A percentile compares a stretch with the other conserved stretches of the same genome.
Evolutionary conservation across 2,113 vertebrate genomes (phyloP).

Genomic region (Globicephala melas): DNA sequence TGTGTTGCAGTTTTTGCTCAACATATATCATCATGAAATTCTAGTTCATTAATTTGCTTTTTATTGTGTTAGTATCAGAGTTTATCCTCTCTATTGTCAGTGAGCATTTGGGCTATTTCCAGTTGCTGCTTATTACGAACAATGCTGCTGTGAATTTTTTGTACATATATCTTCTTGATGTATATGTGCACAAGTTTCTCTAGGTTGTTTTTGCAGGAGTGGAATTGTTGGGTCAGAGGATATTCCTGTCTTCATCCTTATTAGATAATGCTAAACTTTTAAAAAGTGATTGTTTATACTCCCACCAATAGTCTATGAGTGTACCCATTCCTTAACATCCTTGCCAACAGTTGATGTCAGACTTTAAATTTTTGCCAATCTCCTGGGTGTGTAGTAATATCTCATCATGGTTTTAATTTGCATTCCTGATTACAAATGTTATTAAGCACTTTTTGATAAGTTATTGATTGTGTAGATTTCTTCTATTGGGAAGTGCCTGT

Average conservation of each 20-base stretch:
- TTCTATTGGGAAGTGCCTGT: constrained; percentile 8
- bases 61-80: background rate
- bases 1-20: constrained; percentile 10
- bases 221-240: background rate
- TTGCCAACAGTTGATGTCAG: background rate
- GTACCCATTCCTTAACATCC: background rate
- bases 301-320: background rate
- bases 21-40: constrained; percentile 6
- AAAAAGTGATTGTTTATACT: background rate
- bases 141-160: background rate
- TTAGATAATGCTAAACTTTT: background rate
- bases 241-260: background rate
- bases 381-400: background rate
- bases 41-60: background rate
- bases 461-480: background rate
- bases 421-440: constrained; percentile 13
- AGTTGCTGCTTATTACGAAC: constrained; percentile 10
- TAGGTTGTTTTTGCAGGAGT: background rate
- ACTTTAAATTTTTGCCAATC: background rate
- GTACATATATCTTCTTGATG: background rate
- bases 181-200: background rate
- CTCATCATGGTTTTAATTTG: constrained; percentile 5
- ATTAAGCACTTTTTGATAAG: background rate
- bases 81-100: background rate
- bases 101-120: constrained; percentile 21